Conservation (phyloP, 2,113 vertebrate genomes). For the Delphinapterus leucas region DNA sequence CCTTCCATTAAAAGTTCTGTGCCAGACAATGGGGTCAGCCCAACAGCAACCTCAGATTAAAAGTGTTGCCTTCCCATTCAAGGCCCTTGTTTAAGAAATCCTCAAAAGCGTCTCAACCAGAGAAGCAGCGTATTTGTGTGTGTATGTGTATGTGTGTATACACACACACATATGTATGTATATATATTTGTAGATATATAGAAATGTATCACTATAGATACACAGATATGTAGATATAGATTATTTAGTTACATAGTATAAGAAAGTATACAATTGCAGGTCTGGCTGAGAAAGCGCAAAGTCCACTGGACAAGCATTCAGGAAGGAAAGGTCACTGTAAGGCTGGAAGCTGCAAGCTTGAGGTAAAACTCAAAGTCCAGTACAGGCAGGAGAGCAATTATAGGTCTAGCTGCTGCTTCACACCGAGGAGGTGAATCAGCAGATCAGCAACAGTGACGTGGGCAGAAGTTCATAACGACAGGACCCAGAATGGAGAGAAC, state of each 20-base stretch:
- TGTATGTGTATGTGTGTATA: neutral
- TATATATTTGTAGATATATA: neutral
- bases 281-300: neutral
- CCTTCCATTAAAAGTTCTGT: neutral
- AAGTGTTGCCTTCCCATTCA: neutral
- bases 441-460: accelerated
- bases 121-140: neutral
- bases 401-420: neutral
- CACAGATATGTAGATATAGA: no score
- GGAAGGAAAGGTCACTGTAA: neutral
- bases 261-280: neutral
- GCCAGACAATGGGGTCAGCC: no score
- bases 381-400: accelerated
- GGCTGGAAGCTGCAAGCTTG: neutral
- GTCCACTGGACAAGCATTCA: neutral
- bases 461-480: neutral
- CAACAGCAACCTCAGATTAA: neutral
- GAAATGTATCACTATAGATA: neutral
- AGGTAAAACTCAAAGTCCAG: neutral
- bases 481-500: neutral
- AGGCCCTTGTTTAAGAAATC: neutral
- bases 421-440: neutral
- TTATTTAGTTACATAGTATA: neutral
- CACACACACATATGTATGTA: neutral
- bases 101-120: neutral